Evolutionary conservation across 2,888 invertebrate species (phyloP).

Genomic region (Tuberolachnus salignus): DNA sequence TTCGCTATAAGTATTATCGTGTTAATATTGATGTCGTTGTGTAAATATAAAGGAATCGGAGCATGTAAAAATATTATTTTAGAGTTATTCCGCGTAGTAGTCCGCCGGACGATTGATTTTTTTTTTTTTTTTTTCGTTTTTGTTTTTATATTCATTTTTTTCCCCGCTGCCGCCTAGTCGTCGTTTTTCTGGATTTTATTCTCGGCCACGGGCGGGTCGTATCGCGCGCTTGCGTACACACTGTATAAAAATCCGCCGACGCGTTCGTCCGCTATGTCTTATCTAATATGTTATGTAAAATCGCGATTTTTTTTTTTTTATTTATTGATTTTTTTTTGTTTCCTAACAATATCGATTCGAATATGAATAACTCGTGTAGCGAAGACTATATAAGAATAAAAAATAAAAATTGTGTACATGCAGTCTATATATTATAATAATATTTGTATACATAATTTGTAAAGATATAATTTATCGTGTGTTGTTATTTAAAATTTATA

Average conservation of each 20-base stretch:
- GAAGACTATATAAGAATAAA: not conserved
- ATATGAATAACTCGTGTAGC: slow-evolving; percentile 36
- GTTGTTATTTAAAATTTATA: slow-evolving; percentile 55
- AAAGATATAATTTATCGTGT: slow-evolving; percentile 53
- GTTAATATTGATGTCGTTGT: too few relatives aligned
- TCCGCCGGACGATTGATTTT: too few relatives aligned
- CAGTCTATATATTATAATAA: slow-evolving; percentile 22
- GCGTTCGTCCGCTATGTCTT: not conserved
- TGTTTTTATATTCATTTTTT: too few relatives aligned
- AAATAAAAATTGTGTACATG: not conserved
- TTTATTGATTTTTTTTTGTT: not conserved
- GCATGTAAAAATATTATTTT: too few relatives aligned
- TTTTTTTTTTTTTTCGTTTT: too few relatives aligned
- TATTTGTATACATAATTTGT: slow-evolving; percentile 35
- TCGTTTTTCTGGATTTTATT: too few relatives aligned
- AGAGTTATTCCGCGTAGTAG: too few relatives aligned
- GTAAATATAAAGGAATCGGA: too few relatives aligned
- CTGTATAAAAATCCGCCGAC: not conserved
- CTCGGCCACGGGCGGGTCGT: too few relatives aligned
- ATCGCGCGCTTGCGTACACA: too few relatives aligned
- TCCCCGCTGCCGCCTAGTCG: too few relatives aligned
- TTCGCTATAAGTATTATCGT: too few relatives aligned
- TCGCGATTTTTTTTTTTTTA: slow-evolving; percentile 1
- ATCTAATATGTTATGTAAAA: not conserved
- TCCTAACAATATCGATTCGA: not conserved